Evolutionary conservation across 2,797 vertebrate genomes (phyloP), one percentile per base, ranked within the genome.

Genomic region (Chelon labrosus): DNA sequence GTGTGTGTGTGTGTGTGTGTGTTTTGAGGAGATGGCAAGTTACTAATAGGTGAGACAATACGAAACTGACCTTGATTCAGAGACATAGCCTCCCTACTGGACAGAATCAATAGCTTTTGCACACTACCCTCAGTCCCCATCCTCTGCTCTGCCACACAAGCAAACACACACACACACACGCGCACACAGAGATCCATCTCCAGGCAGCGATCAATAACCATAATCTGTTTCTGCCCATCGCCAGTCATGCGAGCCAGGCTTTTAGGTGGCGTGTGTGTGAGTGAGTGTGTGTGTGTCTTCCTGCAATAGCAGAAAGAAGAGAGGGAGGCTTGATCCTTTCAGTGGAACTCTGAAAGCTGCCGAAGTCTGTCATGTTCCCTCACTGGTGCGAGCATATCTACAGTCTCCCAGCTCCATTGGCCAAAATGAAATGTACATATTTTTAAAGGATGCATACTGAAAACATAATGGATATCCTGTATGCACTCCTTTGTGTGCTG

Each of bases 151-250:
- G 75, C 75, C 84, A 92, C 85, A 55, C 95, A 89, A 80, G 57
- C 51, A 82, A 68, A 85, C 75, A 83, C 79, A 77, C 74, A 82
- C 79, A 62, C 70, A 69, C 77, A 56, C 80, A 88, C 73, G 82
- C 81, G 71, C 78, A 78, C 79, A 81, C 93, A 53, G 9, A 95
- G 95, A 95, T 93, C 93, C 93, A 95, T 96, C 95, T 96, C 92
- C 92, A 90, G 95, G 95, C 95, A 90, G 92, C 93, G 80, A 97
- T 99, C 96, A 89, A 97, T 99, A 95, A 92, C 95, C 95, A 95
- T 99, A 97, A 98, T 98, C 96, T 96, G 95, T 94, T 92, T 94
- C 94, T 96, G 95, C 94, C 95, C 93, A 92, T 94, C 93, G 94
- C 95, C 94, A 95, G 96, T 96, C 96, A 97, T 96, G 96, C 94